Evolutionary conservation across 2,797 vertebrate genomes (phyloP), one percentile per base, ranked within the genome.

Genomic region (Apodemus agrarius): DNA sequence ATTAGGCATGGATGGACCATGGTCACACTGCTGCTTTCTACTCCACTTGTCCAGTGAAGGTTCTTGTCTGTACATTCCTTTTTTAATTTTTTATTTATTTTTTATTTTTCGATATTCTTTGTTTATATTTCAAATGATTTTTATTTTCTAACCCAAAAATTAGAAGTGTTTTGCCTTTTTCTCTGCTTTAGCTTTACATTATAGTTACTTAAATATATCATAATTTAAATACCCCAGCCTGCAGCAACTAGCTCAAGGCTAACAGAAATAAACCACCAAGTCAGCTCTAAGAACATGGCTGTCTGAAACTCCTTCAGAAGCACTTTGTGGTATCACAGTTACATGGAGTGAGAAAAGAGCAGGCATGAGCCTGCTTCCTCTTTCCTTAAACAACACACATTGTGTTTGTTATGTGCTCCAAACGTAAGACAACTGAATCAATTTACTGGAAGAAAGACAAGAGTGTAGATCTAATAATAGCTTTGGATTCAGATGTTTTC

Each of bases 241-340:
- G 22, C 46, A 90, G 11, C 31, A 91, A 93, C 14, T 76, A 69
- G 31, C 52, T 34, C 11, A 91, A 81, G 74, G 26, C 46, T 91
- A 43, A 91, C 93, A n/a, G 89, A 93, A 95, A 89, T 72, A 91
- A 94, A 92, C 59, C 24, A 87, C 5, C 3, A 72, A 12, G 12
- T 13, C 76, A 29, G 79, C 31, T 80, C 19, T 57, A 90, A 80
- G 19, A 49, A 4, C 6, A 31, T 16, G 9, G 16, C 4, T 84
- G 22, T 84, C n/a, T n/a, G 86, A 69, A 90, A 3, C 6, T 43
- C 54, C 49, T 49, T 12, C 5, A 29, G 14, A 3, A 29, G 12
- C 4, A 21, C 37, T 13, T 84, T 21, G 1, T 69, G 54, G 46
- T 34, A 90, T n/a, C 13, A 29, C 61, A 46, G 37, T 54, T 54